Evolutionary conservation across 2,888 invertebrate genomes (phyloP).

Genomic region (Macaria notata): DNA sequence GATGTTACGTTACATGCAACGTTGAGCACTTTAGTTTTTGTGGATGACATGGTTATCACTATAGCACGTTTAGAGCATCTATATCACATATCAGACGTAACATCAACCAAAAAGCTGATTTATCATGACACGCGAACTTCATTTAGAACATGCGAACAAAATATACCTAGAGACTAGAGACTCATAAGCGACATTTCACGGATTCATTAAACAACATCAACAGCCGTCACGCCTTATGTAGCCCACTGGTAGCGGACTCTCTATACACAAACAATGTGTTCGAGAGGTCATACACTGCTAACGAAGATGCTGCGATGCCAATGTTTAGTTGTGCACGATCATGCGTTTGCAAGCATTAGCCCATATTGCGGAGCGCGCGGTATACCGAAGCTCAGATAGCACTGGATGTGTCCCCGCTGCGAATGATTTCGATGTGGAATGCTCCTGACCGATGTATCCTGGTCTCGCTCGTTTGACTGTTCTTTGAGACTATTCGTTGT

Average conservation of each 20-base stretch:
- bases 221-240: slow-evolving; percentile 22
- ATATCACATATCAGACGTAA: too few species aligned
- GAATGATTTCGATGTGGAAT: slow-evolving; percentile 77
- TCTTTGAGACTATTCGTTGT: slow-evolving; percentile 60
- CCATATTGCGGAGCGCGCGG: slow-evolving; percentile 73
- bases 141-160: too few species aligned
- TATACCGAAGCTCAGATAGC: slow-evolving; percentile 54
- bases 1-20: slow-evolving; percentile 5
- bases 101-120: too few species aligned
- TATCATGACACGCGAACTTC: too few species aligned
- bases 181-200: slow-evolving; percentile 2
- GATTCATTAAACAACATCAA: slow-evolving; percentile 9
- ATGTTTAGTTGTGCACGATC: slow-evolving; percentile 36
- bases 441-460: slow-evolving; percentile 58
- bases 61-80: slow-evolving; percentile 7
- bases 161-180: too few species aligned
- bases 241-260: slow-evolving; percentile 6
- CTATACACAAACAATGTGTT: neutral
- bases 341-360: slow-evolving; percentile 46
- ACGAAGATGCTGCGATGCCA: slow-evolving; percentile 35
- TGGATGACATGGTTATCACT: slow-evolving; percentile 12
- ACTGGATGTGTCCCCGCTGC: slow-evolving; percentile 68
- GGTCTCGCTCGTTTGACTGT: slow-evolving; percentile 54
- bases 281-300: slow-evolving; percentile 8
- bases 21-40: slow-evolving; percentile 4